Evolutionary conservation across 2,888 invertebrate species (phyloP), one percentile per base, ranked within the genome.

Genomic region (Lathronympha strigana): DNA sequence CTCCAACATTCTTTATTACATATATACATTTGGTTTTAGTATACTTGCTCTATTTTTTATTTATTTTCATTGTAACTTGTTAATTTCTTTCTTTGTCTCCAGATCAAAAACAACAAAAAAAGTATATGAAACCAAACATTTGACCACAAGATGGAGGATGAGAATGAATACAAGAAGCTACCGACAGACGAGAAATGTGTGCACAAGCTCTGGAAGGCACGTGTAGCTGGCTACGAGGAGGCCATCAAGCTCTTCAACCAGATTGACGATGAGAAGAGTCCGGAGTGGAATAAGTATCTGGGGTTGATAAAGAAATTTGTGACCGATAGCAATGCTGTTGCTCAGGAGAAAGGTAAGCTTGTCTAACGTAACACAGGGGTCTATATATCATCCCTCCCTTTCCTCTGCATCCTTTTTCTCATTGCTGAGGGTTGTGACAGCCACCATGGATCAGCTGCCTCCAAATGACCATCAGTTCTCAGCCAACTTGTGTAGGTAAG

Each of bases 121-220:
- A 67, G 51, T 68, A 61, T 75, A 73, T 66, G 76, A 67, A 75
- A 58, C 25, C n/a, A 58, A 73, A 70, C 77, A 73, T 72, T 71
- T 74, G 70, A 69, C 64, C 61, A 66, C 72, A 93, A 77, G 69
- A 96, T 96, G 96, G 96, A 96, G 77, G 96, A 97, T 82, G 97
- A 97, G 77, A 96, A 96, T 71, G 97, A 97, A 88, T 97, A 95
- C 81, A 95, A 96, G 75, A 97, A 97, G 88, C 88, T 97, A 69
- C 95, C 97, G 0, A 93, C 97, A 50, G 98, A 99, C 72, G 98
- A 99, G 66, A 95, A 97, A 83, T 97, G 97, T 84, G 94, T 96
- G 15, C 98, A 99, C 86, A 99, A 98, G 92, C 90, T 96, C 63
- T 99, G 99, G 99, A 98, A 98, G 87, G 99, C 98, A 4, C 94